A percentile compares a stretch with the other conserved stretches of the same genome.
phyloP scores from a whole-genome alignment of 2,888 invertebrate species.

The Alsophila aescularia region DNA sequence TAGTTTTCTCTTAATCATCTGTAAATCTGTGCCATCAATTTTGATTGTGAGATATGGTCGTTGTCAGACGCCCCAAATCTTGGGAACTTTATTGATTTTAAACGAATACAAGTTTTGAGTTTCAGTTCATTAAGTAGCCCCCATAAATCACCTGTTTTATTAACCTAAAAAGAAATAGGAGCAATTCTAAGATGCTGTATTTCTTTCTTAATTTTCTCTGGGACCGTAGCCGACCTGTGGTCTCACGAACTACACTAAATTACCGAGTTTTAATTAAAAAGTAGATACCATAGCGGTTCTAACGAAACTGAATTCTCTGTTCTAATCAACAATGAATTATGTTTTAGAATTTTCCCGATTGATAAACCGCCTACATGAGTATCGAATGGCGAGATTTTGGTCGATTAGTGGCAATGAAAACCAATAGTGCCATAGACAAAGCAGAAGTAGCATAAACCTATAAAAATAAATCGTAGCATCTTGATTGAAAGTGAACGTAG shows the following conservation, averaged over 20 bases:
- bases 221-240: conserved; percentile 48
- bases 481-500: conserved; percentile 76
- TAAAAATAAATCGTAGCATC: conserved; percentile 63
- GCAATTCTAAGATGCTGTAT: conserved; percentile 36
- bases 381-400: conserved; percentile 2
- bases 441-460: conserved; percentile 40
- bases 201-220: conserved; percentile 43
- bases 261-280: conserved; percentile 57
- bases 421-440: conserved; percentile 25
- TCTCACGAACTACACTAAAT: conserved; percentile 51
- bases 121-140: conserved; percentile 18
- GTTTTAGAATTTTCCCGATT: conserved; percentile 10
- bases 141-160: conserved; percentile 39
- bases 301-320: conserved; percentile 12
- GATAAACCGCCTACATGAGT: conserved; percentile 7
- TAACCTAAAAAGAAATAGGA: conserved; percentile 41
- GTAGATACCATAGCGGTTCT: conserved; percentile 41
- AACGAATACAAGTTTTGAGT: conserved; percentile 18
- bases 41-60: conserved; percentile 21
- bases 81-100: conserved; percentile 21
- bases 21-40: conserved; percentile 16
- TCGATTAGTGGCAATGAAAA: conserved; percentile 9
- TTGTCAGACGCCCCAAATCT: conserved; percentile 14
- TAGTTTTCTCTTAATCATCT: conserved; percentile 1
- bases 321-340: conserved; percentile 13